Base-by-base conservation (phyloP, 2,797 vertebrate genomes). In the Ctenochaetus hawaiiensis region DNA sequence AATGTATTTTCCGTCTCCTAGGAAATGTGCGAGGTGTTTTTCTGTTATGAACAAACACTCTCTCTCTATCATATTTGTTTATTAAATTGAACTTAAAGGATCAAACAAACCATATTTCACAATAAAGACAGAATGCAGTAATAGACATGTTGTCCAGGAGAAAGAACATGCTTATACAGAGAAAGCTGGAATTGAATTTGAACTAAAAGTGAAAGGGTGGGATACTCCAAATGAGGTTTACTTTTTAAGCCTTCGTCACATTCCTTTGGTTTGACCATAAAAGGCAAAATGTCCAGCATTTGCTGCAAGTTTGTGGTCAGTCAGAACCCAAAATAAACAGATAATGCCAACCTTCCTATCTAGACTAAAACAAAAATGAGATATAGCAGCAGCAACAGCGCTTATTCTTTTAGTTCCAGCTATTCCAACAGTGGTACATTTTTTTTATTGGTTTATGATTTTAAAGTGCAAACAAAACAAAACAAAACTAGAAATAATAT, bases 201-300 rank as follows among this genome's bases (percentile, higher is more conserved):
- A 69, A 63, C 4, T 60, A 53, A 75, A 78, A 11, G 34, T 54
- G 53, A 45, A 67, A 51, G 10, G 18, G 16, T 39, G 57, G 17
- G 82, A 37, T 22, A 57, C 54, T 70, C 23, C 59, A 39, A 81
- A 41, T 22, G 6, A 62, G 20, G 20, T 80, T 74, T 34, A 53
- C 30, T 75, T 61, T 64, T n/a, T 61, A 41, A 63, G 34, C 23
- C 75, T 75, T 54, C 67, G 70, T 47, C 13, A 69, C 67, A 89
- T 89, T 83, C 65, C 67, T 89, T 88, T 84, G 85, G 85, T 91
- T 87, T 90, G 44, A 41, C 90, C 57, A 82, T 90, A 89, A 90
- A 91, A 90, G 92, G 89, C 72, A 57, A 5, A 64, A 53, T 71
- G 78, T 17, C 53, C 64, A 1, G 60, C 41, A 82, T 70, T 78